Base-by-base conservation (phyloP, 2,888 invertebrate species). In the Cryptocheilus praepositus region DNA sequence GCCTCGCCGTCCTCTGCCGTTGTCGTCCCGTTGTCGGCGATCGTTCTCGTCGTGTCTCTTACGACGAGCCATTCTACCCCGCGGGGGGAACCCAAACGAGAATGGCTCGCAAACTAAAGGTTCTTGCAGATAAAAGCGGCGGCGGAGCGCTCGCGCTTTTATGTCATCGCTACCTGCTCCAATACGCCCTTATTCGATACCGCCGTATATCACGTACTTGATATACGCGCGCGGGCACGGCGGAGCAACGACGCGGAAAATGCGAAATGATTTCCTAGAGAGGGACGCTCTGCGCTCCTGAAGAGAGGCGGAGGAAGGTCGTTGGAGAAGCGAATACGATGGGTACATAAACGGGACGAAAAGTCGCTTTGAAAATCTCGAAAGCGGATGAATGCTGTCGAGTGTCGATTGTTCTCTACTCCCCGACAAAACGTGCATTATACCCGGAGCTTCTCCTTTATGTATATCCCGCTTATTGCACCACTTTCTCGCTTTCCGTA, bases 301-400 rank as follows among this genome's bases (percentile, higher is more conserved):
- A 11, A 11, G 36, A 11, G 36, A 36, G 36, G 36, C 36, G 25
- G 28, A 18, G 60, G 49, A 60, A 21, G 51, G 60, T 60, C 43
- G 28, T 52, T 36, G 51, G 19, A 60, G 51, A 60, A 60, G 22
- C 18, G 49, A 49, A 18, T 18, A 49, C 58, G 54, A 57, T 70
- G 63, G 67, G 19, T 49, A 70, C 57, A 54, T 76, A 70, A 66
- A 66, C 55, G 67, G 44, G 25, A 58, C 45, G 28, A 62, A 70
- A 71, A 64, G 65, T 73, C 61, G 53, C 76, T 73, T 67, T 76
- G 63, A 76, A 73, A 73, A 64, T 64, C 64, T 25, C 64, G 61
- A 64, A 67, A 65, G 64, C 67, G 65, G 65, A 65, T 62, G 74
- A 77, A 71, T 57, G 51, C 64, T 60, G 67, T 71, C 62, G 68